These are phyloP conservation scores for Hydropotes inermis DNA, from an alignment of 2,113 vertebrate genomes.

Conservation along the genomic window DNA sequence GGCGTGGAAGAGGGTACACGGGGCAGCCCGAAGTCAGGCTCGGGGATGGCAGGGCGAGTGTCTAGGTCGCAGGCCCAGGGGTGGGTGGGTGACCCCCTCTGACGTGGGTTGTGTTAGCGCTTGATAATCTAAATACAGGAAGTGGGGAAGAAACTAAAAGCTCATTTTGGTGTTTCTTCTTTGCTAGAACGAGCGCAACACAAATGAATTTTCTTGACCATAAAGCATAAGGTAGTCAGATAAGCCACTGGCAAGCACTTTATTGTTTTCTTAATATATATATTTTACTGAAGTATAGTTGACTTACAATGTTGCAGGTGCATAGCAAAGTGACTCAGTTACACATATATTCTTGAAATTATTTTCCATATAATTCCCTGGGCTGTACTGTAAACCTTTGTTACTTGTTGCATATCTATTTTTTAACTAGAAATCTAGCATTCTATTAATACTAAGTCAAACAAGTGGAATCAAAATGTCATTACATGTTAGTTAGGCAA, in stretches of 20 bases:
- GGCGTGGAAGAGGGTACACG: not conserved
- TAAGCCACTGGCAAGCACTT: not conserved
- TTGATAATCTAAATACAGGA: not conserved
- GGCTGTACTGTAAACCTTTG: not conserved
- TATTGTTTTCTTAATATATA: not conserved
- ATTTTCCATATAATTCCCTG: not conserved
- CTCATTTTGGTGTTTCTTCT: not conserved
- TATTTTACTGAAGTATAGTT: not conserved
- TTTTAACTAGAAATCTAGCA: not conserved
- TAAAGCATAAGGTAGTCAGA: not conserved
- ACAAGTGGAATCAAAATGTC: not conserved
- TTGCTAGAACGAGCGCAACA: not conserved
- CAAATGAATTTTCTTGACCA: not conserved
- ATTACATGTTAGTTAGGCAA: not conserved
- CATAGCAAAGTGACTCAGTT: not conserved
- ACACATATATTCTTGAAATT: not conserved
- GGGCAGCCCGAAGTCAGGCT: not conserved
- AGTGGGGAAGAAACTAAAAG: slow-evolving; percentile 10
- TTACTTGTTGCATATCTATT: not conserved
- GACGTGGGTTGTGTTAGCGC: not conserved
- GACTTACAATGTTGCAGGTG: not conserved
- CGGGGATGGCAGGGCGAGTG: not conserved
- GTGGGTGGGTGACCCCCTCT: not conserved
- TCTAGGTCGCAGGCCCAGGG: not conserved
- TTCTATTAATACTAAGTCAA: not conserved